These are phyloP conservation scores for Microcebus ravelobensis DNA, from an alignment of 2,113 vertebrate genomes.

Conservation along the genomic window DNA sequence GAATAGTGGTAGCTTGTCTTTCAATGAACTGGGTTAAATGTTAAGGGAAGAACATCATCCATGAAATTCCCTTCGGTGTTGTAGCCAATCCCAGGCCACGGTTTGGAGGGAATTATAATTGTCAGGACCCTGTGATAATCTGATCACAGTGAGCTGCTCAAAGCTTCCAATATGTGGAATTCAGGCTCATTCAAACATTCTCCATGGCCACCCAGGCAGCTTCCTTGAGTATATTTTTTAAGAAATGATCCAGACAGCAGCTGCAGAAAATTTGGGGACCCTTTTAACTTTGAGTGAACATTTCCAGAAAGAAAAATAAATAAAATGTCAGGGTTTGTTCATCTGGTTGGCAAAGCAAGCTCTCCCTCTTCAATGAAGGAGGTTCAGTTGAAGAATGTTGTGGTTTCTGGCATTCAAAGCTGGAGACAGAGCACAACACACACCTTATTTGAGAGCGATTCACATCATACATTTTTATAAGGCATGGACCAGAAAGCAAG, in stretches of 20 bases:
- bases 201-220: slow-evolving; percentile 58
- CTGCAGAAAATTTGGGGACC: slow-evolving; percentile 72
- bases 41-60: not conserved
- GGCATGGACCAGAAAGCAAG: slow-evolving; percentile 67
- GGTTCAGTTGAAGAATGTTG: slow-evolving; percentile 65
- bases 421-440: slow-evolving; percentile 65
- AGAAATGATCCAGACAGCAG: slow-evolving; percentile 68
- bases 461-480: slow-evolving; percentile 77
- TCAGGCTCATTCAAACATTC: slow-evolving; percentile 23
- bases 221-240: slow-evolving; percentile 1
- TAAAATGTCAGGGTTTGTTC: slow-evolving; percentile 71
- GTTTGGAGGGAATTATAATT: not conserved
- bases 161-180: slow-evolving; percentile 10
- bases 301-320: slow-evolving; percentile 78
- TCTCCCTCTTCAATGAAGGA: not conserved
- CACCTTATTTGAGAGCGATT: slow-evolving; percentile 70
- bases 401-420: slow-evolving; percentile 65
- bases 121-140: not conserved
- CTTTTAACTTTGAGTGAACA: slow-evolving; percentile 63
- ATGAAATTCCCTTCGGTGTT: not conserved
- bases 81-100: not conserved
- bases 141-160: slow-evolving; percentile 16
- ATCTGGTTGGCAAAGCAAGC: slow-evolving; percentile 65
- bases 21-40: slow-evolving; percentile 8
- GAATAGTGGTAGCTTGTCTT: slow-evolving; percentile 26